Evolutionary conservation across 92 coral and sea anemone species (phyloP).

Genomic region (Anthopleura xanthogrammica): DNA sequence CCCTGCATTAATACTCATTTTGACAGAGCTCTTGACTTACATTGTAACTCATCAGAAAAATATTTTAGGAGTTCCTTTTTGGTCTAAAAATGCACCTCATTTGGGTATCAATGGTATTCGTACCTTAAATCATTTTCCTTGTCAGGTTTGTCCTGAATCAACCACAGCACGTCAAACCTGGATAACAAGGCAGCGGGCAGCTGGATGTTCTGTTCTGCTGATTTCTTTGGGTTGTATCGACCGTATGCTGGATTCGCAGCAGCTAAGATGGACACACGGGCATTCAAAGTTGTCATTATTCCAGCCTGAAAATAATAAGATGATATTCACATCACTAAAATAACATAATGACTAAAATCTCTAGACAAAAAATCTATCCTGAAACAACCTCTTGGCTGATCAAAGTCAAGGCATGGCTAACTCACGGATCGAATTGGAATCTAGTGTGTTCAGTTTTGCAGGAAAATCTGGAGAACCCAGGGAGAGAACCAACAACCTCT

Average conservation of each 20-base stretch:
- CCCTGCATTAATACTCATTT: too few relatives aligned
- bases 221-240: conserved; percentile 95
- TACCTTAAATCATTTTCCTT: conserved; percentile 94
- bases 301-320: conserved; percentile 71
- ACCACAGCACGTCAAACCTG: conserved; percentile 95
- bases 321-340: background rate
- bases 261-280: conserved; percentile 94
- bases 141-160: conserved; percentile 97
- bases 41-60: too few relatives aligned
- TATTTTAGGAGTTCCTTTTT: too few relatives aligned
- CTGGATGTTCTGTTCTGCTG: conserved; percentile 99
- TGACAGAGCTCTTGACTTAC: too few relatives aligned
- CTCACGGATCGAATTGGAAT: too few relatives aligned
- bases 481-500: too few relatives aligned
- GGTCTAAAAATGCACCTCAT: too few relatives aligned
- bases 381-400: too few relatives aligned
- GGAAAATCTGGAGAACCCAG: too few relatives aligned
- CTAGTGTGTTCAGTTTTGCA: too few relatives aligned
- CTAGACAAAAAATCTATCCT: background rate
- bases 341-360: background rate
- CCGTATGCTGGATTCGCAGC: conserved; percentile 99
- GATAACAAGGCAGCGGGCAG: conserved; percentile 97
- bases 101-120: background rate
- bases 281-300: conserved; percentile 96
- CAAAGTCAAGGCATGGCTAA: too few relatives aligned